Base-by-base conservation (phyloP, 2,797 vertebrate genomes). In the Clamator glandarius region DNA sequence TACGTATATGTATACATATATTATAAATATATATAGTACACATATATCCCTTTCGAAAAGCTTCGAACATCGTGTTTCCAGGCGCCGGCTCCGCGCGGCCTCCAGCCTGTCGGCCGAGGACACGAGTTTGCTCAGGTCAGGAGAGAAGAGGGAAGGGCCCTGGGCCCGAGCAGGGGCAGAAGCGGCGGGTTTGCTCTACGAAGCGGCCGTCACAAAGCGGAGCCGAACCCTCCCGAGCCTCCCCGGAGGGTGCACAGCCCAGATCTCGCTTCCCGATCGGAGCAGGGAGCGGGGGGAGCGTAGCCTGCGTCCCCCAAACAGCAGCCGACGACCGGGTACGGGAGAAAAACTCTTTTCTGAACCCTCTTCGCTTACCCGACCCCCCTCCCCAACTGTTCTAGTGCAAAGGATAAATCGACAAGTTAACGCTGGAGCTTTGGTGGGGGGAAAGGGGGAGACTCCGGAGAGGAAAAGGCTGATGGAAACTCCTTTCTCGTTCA, bases 1-100 rank as follows among this genome's bases (percentile, higher is more conserved):
- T 87, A 8, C 80, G 18, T 87, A 80, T 90, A 88, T 94, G 82
- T 6, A 92, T 91, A 83, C 78, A 93, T 87, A 93, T 84, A 94
- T 79, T 50, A 94, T 70, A 92, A 84, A 93, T 66, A 92, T 59
- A 92, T 67, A 85, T 86, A 91, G 85, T 66, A 92, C 41, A 92
- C 55, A 68, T 48, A 79, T 51, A 61, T 81, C 58, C 14, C 6
- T 51, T 51, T 51, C 5, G 48, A 39, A 52, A 73, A 89, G 90
- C 91, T 86, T 58, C 89, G 92, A 39, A 92, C 93, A 93, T 91
- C 97, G 97, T 95, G 96, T 97, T 97, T 93, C 87, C 83, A 79
- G 94, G 90, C 29, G 63, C 52, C 67, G 68, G 67, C 74, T 55
- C 2, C 11, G 15, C 11, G 15, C 78, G 57, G 75, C 46, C 28